Evolutionary conservation across 2,797 vertebrate genomes (phyloP).

Genomic region (Sylvia borin): DNA sequence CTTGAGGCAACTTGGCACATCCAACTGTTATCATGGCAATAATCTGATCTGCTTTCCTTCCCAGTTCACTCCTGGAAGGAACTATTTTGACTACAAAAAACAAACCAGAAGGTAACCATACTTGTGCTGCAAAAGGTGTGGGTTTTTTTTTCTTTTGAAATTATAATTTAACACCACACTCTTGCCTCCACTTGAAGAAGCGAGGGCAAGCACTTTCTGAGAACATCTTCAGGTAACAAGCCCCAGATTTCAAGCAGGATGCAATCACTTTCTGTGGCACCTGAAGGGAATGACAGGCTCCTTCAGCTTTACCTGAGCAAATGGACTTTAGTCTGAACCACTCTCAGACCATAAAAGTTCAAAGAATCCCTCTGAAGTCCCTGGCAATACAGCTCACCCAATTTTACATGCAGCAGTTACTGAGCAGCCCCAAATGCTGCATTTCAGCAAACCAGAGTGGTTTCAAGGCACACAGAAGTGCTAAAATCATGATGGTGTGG

Average conservation of each 20-base stretch:
- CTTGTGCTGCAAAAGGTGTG: background rate
- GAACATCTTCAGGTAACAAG: background rate
- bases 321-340: background rate
- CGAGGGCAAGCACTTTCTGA: background rate
- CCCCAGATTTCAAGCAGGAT: background rate
- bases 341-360: background rate
- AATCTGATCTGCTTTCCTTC: slow-evolving; percentile 60
- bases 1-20: slow-evolving; percentile 63
- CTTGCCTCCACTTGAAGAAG: background rate
- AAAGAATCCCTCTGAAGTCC: background rate
- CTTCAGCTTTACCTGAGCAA: background rate
- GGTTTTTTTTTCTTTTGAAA: background rate
- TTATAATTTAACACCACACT: background rate
- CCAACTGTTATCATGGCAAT: slow-evolving; percentile 32
- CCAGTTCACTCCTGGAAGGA: slow-evolving; percentile 59
- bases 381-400: background rate
- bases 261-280: background rate
- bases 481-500: background rate
- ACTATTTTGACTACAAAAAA: background rate
- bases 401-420: background rate
- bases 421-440: background rate
- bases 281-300: background rate
- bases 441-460: background rate
- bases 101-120: slow-evolving; percentile 1
- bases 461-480: background rate